Conservation (phyloP, 1,140 invertebrate genomes). For the Ceratina australensis region DNA sequence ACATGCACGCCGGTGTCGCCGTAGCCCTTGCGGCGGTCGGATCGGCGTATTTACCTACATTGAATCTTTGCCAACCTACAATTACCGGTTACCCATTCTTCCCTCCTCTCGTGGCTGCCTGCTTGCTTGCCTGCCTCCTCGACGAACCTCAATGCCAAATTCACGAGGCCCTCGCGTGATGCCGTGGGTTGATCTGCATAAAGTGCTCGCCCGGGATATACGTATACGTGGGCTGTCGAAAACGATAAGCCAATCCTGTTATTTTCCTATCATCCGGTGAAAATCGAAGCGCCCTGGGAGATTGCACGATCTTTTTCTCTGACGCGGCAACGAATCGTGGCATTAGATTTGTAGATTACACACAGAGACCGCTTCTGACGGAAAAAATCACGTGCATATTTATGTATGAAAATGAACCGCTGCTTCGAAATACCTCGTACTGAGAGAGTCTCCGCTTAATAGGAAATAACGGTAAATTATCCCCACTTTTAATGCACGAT, state of each 20-base stretch:
- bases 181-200: constrained; percentile 67
- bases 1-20: constrained; percentile 67
- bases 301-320: constrained; percentile 17
- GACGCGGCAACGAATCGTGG: background rate
- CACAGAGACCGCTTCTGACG: background rate
- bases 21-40: constrained; percentile 63
- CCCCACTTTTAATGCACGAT: background rate
- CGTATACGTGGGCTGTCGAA: constrained; percentile 39
- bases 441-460: background rate
- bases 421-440: background rate
- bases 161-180: constrained; percentile 66
- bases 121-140: constrained; percentile 43
- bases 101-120: constrained; percentile 52
- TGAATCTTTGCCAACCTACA: constrained; percentile 80
- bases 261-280: constrained; percentile 59
- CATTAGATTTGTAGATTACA: constrained; percentile 6
- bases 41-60: constrained; percentile 78
- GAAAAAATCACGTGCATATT: background rate
- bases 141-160: constrained; percentile 72
- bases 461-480: background rate
- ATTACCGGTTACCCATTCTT: constrained; percentile 79
- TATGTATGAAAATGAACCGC: background rate
- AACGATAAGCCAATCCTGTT: constrained; percentile 55
- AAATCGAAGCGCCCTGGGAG: constrained; percentile 51
- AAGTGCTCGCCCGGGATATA: constrained; percentile 58